phyloP scores from a whole-genome alignment of 2,113 vertebrate genomes.

The Agapornis roseicollis region DNA sequence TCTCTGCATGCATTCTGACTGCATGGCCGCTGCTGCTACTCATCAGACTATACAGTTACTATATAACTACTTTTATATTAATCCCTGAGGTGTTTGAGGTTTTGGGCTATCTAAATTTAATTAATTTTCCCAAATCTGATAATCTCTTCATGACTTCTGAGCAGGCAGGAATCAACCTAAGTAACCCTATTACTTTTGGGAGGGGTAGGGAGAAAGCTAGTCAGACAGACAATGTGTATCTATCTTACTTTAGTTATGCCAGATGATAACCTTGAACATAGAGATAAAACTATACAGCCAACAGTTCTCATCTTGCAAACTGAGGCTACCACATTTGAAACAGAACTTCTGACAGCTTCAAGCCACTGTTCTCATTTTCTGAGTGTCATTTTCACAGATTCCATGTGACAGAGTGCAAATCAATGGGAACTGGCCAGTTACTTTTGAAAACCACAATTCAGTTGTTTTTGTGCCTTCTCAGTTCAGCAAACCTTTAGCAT shows the following conservation, averaged over 20 bases:
- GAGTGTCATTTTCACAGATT: not conserved
- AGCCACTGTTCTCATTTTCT: not conserved
- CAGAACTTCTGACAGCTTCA: not conserved
- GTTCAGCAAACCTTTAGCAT: not conserved
- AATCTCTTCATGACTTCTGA: not conserved
- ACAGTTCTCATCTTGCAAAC: not conserved
- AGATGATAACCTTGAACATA: not conserved
- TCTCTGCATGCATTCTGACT: not conserved
- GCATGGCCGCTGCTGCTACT: not conserved
- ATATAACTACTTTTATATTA: not conserved
- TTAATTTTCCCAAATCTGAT: not conserved
- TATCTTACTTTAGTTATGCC: not conserved
- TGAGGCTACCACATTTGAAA: not conserved
- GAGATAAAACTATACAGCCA: not conserved
- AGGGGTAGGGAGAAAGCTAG: not conserved
- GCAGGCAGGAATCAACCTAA: not conserved
- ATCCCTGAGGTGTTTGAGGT: not conserved
- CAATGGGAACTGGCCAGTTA: not conserved
- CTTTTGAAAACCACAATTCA: not conserved
- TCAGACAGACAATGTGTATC: not conserved
- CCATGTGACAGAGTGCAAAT: not conserved
- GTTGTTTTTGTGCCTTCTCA: not conserved
- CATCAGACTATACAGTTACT: not conserved
- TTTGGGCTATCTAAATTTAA: slow-evolving; percentile 20
- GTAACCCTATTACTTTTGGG: not conserved